Percentiles rank a stretch among this genome's conserved stretches.
Evolutionary conservation across 2,797 vertebrate species (phyloP).

Genomic region (Mormyrus proboscirostris): DNA sequence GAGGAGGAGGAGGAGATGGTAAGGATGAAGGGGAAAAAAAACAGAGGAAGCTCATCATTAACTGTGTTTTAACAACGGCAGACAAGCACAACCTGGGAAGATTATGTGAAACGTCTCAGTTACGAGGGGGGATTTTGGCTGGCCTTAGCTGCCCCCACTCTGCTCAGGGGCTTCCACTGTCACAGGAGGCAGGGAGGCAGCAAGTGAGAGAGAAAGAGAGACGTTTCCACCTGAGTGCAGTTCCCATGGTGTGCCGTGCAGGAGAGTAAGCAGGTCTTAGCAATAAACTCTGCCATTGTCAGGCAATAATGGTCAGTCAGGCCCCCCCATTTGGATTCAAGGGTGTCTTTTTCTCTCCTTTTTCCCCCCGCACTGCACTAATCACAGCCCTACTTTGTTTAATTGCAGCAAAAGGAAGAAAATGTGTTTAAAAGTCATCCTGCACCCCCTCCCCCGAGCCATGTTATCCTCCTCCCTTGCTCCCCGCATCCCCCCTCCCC

Average conservation of each 20-base stretch:
- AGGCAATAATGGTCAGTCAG: slow-evolving; percentile 95
- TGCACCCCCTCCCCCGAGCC: slow-evolving; percentile 65
- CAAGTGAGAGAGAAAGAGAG: slow-evolving; percentile 71
- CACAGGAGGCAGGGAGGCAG: slow-evolving; percentile 38
- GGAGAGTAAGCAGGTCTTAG: slow-evolving; percentile 98
- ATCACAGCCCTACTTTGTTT: slow-evolving; percentile 99
- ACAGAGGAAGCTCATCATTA: slow-evolving; percentile 91
- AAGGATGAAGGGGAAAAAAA: slow-evolving; percentile 53
- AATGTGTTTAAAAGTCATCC: slow-evolving; percentile 98
- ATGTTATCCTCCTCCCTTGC: slow-evolving; percentile 19
- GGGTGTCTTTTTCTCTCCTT: slow-evolving; percentile 95
- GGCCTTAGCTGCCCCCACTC: slow-evolving; percentile 75
- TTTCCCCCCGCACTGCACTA: slow-evolving; percentile 82
- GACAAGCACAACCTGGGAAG: slow-evolving; percentile 74
- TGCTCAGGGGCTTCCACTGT: slow-evolving; percentile 81
- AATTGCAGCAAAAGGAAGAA: slow-evolving; percentile 98
- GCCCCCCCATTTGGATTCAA: slow-evolving; percentile 98
- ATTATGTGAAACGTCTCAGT: slow-evolving; percentile 94
- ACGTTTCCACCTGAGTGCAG: slow-evolving; percentile 99
- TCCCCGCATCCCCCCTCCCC: slow-evolving; percentile 31
- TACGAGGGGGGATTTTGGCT: slow-evolving; percentile 74
- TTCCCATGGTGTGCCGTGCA: slow-evolving; percentile 98
- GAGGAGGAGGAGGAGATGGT: slow-evolving; percentile 58
- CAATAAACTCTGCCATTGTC: slow-evolving; percentile 99
- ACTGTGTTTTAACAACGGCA: slow-evolving; percentile 80